Conservation (phyloP, 2,113 vertebrate species). For the Girardinichthys multiradiatus region DNA sequence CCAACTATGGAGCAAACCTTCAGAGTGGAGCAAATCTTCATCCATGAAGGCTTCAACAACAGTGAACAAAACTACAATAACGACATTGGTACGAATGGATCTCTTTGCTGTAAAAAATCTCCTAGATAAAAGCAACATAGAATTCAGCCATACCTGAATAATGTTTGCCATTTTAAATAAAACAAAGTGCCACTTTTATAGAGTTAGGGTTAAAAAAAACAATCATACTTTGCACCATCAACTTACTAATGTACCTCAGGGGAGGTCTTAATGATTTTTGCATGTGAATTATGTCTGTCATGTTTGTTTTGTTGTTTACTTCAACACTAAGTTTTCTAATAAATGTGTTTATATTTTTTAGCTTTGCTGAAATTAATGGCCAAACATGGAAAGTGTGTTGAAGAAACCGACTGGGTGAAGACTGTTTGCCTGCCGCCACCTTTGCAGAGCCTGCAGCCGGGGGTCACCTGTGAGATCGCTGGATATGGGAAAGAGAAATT, state of each 20-base stretch:
- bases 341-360: slow-evolving; percentile 35
- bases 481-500: slow-evolving; percentile 86
- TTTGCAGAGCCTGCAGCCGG: slow-evolving; percentile 42
- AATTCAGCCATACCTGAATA: background rate
- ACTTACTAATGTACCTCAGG: too few species aligned
- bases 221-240: too few species aligned
- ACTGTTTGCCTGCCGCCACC: slow-evolving; percentile 85
- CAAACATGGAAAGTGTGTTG: slow-evolving; percentile 79
- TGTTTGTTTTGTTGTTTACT: background rate
- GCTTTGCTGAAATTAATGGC: slow-evolving; percentile 87
- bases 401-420: slow-evolving; percentile 79
- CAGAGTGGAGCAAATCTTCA: slow-evolving; percentile 82
- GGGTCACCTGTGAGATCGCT: slow-evolving; percentile 84
- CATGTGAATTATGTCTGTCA: background rate
- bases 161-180: too few species aligned
- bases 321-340: background rate
- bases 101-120: fast-evolving
- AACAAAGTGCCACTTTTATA: too few species aligned
- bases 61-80: slow-evolving; percentile 80
- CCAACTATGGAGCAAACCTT: slow-evolving; percentile 80
- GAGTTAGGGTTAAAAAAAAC: too few species aligned
- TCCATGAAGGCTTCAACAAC: slow-evolving; percentile 82
- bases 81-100: slow-evolving; percentile 85
- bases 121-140: background rate
- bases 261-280: background rate